Evolutionary conservation across 1,140 invertebrate genomes (phyloP).

Genomic region (Idris sp.): DNA sequence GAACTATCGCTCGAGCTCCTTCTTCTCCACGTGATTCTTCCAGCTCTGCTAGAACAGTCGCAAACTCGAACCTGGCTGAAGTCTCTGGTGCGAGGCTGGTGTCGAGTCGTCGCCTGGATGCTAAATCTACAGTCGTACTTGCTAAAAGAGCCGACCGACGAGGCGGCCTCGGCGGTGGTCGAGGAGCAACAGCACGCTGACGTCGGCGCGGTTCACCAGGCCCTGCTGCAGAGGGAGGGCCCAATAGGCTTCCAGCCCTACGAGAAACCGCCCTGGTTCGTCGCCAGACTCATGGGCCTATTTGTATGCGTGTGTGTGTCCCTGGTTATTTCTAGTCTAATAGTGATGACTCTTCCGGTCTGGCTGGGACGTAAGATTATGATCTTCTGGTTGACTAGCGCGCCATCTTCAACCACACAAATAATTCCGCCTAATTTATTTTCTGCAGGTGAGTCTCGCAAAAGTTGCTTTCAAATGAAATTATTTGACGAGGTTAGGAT

Average conservation of each 20-base stretch:
- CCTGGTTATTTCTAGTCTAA: slow-evolving; percentile 88
- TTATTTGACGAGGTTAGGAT: no score
- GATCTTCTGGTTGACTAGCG: slow-evolving; percentile 87
- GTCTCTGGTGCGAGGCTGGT: slow-evolving; percentile 92
- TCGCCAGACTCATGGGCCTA: slow-evolving; percentile 86
- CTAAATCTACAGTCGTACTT: slow-evolving; percentile 94
- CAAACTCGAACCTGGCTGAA: slow-evolving; percentile 97
- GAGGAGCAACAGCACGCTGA: slow-evolving; percentile 79
- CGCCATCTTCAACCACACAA: slow-evolving; percentile 74
- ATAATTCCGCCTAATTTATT: slow-evolving; percentile 68
- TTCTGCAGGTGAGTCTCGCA: no score
- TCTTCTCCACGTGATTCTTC: slow-evolving; percentile 96
- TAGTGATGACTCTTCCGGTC: slow-evolving; percentile 92
- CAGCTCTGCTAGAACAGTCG: slow-evolving; percentile 96
- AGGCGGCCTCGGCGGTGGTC: slow-evolving; percentile 72
- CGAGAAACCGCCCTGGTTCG: slow-evolving; percentile 89
- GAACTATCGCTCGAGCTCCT: slow-evolving; percentile 96
- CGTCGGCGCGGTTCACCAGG: slow-evolving; percentile 89
- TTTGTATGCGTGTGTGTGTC: slow-evolving; percentile 90
- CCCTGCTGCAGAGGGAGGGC: slow-evolving; percentile 87
- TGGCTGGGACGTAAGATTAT: slow-evolving; percentile 92
- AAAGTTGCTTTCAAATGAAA: no score
- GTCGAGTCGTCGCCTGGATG: slow-evolving; percentile 89
- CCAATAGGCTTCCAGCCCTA: slow-evolving; percentile 93
- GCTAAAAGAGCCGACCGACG: slow-evolving; percentile 82